Conservation (phyloP, 2,113 vertebrate species). For the Indicator maculatus region DNA sequence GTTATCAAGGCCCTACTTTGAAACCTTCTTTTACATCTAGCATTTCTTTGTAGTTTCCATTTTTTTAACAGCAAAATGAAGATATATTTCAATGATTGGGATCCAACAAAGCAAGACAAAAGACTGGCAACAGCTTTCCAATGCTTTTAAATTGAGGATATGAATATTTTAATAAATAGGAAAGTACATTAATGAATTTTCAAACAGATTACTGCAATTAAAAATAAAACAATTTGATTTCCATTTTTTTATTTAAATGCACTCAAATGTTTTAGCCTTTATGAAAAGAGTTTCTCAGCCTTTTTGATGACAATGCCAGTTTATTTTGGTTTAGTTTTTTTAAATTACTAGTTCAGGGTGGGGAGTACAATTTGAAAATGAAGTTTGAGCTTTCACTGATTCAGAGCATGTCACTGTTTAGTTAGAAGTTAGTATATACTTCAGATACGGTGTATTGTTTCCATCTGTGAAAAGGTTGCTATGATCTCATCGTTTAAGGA, state of each 20-base stretch:
- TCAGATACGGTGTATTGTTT: background rate
- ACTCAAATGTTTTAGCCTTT: background rate
- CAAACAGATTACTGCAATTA: background rate
- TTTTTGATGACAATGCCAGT: background rate
- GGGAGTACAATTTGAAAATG: background rate
- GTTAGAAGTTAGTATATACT: background rate
- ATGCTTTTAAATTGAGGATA: background rate
- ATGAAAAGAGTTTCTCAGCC: background rate
- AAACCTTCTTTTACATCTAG: background rate
- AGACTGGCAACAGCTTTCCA: background rate
- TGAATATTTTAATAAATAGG: background rate
- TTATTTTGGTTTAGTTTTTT: background rate
- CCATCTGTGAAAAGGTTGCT: background rate
- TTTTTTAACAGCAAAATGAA: background rate
- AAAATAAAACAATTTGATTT: background rate
- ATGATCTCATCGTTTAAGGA: background rate
- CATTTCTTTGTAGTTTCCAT: background rate
- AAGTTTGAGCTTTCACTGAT: background rate
- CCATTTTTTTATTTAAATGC: background rate
- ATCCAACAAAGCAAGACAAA: rapidly evolving
- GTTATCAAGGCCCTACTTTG: background rate
- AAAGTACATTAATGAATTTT: background rate
- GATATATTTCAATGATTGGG: background rate
- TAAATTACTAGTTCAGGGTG: background rate
- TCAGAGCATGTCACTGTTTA: background rate